Evolutionary conservation across 2,888 invertebrate species (phyloP).

Genomic region (Camponotus fellah): DNA sequence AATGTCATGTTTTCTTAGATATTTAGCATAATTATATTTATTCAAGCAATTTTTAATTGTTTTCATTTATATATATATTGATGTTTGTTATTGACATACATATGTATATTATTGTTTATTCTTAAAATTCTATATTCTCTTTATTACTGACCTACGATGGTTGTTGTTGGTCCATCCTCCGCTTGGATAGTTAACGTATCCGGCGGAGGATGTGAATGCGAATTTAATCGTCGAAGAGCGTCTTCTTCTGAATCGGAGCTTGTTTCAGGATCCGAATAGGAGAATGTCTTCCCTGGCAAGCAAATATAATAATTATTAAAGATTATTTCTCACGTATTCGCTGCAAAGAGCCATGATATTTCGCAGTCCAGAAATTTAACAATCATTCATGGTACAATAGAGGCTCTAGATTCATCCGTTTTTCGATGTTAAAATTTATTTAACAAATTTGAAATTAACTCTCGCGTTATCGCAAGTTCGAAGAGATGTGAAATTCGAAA

Average conservation of each 20-base stretch:
- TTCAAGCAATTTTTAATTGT: too few species aligned
- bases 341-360: neutral
- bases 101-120: neutral
- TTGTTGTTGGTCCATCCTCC: conserved; percentile 84
- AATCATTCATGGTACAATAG: neutral
- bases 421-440: neutral
- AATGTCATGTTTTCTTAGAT: too few species aligned
- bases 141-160: conserved; percentile 77
- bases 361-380: neutral
- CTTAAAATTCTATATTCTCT: neutral
- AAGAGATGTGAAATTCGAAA: neutral
- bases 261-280: conserved; percentile 89
- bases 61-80: too few species aligned
- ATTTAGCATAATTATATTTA: too few species aligned
- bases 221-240: conserved; percentile 88
- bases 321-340: neutral
- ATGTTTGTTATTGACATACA: too few species aligned
- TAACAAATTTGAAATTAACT: conserved; percentile 1
- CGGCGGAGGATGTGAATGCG: conserved; percentile 80
- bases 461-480: neutral
- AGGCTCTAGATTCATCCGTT: neutral
- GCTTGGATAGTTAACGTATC: conserved; percentile 86
- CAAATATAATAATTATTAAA: neutral
- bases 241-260: conserved; percentile 93
- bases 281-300: conserved; percentile 88